Evolutionary conservation across 1,140 invertebrate species (phyloP).

Genomic region (Arctopsyche grandis): DNA sequence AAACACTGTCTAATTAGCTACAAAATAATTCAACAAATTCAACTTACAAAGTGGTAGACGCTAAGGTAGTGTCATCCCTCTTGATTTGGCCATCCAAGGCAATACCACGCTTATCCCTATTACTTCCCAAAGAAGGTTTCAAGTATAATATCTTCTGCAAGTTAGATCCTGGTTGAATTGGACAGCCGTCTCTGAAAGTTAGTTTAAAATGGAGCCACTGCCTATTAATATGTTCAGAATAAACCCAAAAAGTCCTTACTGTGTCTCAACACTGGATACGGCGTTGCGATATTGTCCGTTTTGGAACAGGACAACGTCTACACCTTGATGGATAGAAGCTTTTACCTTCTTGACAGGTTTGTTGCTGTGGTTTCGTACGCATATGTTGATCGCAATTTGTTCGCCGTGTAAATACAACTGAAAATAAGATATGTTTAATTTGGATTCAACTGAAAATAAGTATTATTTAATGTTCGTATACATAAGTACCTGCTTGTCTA

Average conservation of each 20-base stretch:
- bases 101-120: slow-evolving; percentile 91
- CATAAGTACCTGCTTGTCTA: slow-evolving; percentile 88
- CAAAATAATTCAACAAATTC: neutral
- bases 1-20: neutral
- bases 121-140: slow-evolving; percentile 79
- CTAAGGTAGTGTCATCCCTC: slow-evolving; percentile 87
- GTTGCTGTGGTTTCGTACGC: slow-evolving; percentile 96
- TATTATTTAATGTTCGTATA: neutral
- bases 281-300: slow-evolving; percentile 97
- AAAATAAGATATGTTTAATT: neutral
- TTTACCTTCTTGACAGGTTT: slow-evolving; percentile 98
- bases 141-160: slow-evolving; percentile 93
- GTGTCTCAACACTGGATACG: slow-evolving; percentile 92
- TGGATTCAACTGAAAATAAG: neutral
- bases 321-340: slow-evolving; percentile 90
- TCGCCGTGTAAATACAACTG: slow-evolving; percentile 97
- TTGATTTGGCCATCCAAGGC: slow-evolving; percentile 96
- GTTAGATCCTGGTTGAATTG: slow-evolving; percentile 91
- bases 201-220: slow-evolving; percentile 32
- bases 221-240: neutral
- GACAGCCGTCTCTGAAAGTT: slow-evolving; percentile 85
- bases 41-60: slow-evolving; percentile 94
- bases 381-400: slow-evolving; percentile 91
- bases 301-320: slow-evolving; percentile 98
- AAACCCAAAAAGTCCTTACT: slow-evolving; percentile 69